Evolutionary conservation across 2,113 vertebrate genomes (phyloP).

Genomic region (Nipponia nippon): DNA sequence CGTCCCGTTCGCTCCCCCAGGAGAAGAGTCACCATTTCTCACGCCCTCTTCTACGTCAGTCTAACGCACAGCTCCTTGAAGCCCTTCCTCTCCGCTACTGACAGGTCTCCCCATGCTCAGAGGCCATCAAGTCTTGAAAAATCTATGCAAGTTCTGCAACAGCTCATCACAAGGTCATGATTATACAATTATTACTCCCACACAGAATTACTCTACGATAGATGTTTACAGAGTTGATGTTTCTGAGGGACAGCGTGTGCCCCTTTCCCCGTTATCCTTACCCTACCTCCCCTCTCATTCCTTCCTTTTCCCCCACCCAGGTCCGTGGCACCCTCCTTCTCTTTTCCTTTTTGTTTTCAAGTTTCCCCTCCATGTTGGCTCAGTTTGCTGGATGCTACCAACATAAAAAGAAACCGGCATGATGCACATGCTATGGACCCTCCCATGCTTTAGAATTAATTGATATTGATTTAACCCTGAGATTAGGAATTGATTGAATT

Average conservation of each 20-base stretch:
- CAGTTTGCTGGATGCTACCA: background rate
- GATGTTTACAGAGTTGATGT: background rate
- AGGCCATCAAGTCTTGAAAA: background rate
- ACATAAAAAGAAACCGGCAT: background rate
- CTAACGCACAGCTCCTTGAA: accelerated
- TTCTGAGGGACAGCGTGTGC: background rate
- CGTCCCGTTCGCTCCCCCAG: background rate
- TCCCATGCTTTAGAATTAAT: constrained; percentile 17
- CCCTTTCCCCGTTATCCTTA: background rate
- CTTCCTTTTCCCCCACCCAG: background rate
- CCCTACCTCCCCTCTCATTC: background rate
- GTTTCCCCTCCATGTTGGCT: background rate
- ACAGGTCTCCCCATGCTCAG: background rate
- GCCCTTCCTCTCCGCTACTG: background rate
- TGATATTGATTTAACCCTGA: constrained; percentile 43
- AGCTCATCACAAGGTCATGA: background rate
- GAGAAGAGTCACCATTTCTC: background rate
- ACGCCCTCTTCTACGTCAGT: background rate
- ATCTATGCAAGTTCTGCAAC: background rate
- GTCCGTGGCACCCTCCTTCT: background rate
- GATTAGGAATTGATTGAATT: constrained; percentile 24
- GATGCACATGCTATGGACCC: background rate
- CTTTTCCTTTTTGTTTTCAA: background rate
- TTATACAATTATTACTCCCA: background rate
- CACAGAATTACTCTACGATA: background rate